phyloP scores from a whole-genome alignment of 2,888 invertebrate genomes.

The Lycocerus yunnanus region DNA sequence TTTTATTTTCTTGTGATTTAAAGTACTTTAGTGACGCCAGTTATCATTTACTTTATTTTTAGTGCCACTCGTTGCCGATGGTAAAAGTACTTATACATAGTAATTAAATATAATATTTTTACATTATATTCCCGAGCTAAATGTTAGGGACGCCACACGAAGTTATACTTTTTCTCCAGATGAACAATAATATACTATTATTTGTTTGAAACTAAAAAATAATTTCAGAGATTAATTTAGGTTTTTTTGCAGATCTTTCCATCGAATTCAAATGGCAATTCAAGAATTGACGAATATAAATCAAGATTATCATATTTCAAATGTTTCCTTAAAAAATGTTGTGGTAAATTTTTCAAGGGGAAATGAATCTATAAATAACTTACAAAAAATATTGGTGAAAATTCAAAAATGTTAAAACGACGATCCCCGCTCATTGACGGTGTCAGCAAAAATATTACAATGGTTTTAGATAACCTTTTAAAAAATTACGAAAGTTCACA shows the following conservation, averaged over 20 bases:
- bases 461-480: slow-evolving; percentile 82
- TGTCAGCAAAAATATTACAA: slow-evolving; percentile 82
- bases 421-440: slow-evolving; percentile 65
- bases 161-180: too few relatives aligned
- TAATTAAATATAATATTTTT: too few relatives aligned
- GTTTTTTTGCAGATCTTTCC: slow-evolving; percentile 8
- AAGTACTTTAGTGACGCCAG: too few relatives aligned
- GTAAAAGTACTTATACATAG: too few relatives aligned
- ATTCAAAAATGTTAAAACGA: slow-evolving; percentile 20
- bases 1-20: too few relatives aligned
- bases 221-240: background rate
- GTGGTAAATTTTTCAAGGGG: slow-evolving; percentile 40
- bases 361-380: background rate
- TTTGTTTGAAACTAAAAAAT: background rate
- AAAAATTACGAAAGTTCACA: slow-evolving; percentile 91
- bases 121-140: too few relatives aligned
- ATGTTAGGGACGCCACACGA: too few relatives aligned
- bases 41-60: too few relatives aligned
- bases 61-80: too few relatives aligned
- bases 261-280: background rate
- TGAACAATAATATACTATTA: too few relatives aligned
- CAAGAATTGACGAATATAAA: slow-evolving; percentile 35
- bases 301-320: slow-evolving; percentile 34
- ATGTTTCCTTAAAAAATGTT: slow-evolving; percentile 38
- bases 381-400: slow-evolving; percentile 15